Evolutionary conservation across 1,140 invertebrate species (phyloP), one percentile per base, ranked within the genome.

Genomic region (Spodoptera frugiperda): DNA sequence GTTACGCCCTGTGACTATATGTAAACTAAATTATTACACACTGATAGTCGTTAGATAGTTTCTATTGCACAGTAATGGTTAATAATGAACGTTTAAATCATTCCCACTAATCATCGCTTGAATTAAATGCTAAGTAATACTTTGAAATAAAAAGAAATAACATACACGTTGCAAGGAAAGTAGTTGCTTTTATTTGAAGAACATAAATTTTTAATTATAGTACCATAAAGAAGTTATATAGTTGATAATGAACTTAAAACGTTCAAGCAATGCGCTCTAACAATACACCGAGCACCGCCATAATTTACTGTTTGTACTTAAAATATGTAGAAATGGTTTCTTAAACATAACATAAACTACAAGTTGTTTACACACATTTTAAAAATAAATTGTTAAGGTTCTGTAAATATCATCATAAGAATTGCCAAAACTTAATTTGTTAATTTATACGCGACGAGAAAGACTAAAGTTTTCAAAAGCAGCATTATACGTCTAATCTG

Each of bases 1-100:
- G 82, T 87, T 79, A 82, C 84, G 83, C 80, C 77, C 77, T 78
- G 65, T 81, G 80, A 57, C 44, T 54, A 72, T 78, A 77, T 74
- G 65, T 71, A 77, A 74, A 77, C 63, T 79, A 74, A 79, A 70
- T 63, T 77, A 71, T 72, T 73, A 72, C 30, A 71, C 70, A 21
- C n/a, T 74, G 49, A 75, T 79, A 76, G 70, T 74, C 51, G 77
- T 81, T 71, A 78, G 73, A 65, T 63, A 81, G 59, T 76, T 78
- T 78, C 67, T 78, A 77, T 59, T 78, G 59, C 68, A 25, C 54
- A 30, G 61, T 78, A 55, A 70, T 70, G 51, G 53, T 77, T 59
- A 51, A 59, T 77, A 57, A 57, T 77, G 65, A 77, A 33, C 44
- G 54, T 77, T 70, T 70, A 77, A 70, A 55, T 57, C 39, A 68